Evolutionary conservation across 2,888 invertebrate species (phyloP).

Genomic region (Leptinotarsa rubiginosa): DNA sequence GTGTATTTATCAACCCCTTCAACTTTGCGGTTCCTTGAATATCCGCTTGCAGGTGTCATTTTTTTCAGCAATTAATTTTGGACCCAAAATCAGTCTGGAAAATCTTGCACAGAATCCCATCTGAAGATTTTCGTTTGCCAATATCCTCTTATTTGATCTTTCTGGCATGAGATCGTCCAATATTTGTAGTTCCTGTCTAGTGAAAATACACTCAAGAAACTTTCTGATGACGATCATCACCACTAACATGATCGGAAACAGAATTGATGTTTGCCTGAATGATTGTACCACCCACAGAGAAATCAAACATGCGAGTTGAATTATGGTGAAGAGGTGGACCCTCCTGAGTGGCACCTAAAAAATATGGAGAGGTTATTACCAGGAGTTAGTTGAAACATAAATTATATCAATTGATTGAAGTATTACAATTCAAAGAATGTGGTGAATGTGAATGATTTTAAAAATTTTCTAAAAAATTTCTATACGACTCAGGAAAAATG

Average conservation of each 20-base stretch:
- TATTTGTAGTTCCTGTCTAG: constrained; percentile 92
- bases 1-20: no score
- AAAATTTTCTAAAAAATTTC: no score
- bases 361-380: background rate
- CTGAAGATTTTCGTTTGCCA: constrained; percentile 68
- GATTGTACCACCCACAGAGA: constrained; percentile 93
- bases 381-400: no score
- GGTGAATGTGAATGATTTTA: no score
- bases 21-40: background rate
- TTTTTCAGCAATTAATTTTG: constrained; percentile 48
- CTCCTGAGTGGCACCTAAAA: constrained; percentile 87
- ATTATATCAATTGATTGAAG: no score
- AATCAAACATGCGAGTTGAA: constrained; percentile 87
- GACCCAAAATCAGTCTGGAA: constrained; percentile 57
- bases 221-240: constrained; percentile 97
- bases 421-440: no score
- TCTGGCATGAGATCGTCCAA: constrained; percentile 98
- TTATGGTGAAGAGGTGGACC: constrained; percentile 92
- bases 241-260: constrained; percentile 96
- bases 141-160: constrained; percentile 77
- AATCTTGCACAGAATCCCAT: constrained; percentile 50
- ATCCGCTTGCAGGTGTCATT: constrained; percentile 37
- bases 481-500: no score
- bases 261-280: constrained; percentile 90
- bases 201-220: constrained; percentile 89